Percentiles rank a stretch among this genome's conserved stretches.
These are phyloP conservation scores for Pangasius djambal DNA, from an alignment of 2,797 vertebrate genomes.

Conservation along the genomic window DNA sequence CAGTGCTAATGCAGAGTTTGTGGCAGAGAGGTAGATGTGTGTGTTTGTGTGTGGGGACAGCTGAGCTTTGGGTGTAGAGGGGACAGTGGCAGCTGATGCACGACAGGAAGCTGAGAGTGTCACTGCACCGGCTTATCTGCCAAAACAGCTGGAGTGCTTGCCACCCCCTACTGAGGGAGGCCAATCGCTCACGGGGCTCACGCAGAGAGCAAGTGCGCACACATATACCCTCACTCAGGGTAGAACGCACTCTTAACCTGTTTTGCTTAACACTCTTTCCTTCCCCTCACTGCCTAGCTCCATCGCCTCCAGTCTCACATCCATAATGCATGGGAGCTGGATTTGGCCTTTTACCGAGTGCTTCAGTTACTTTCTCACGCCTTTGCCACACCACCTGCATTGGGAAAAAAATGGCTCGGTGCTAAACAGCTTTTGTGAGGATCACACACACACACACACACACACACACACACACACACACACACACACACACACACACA, in stretches of 20 bases:
- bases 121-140: slow-evolving; percentile 71
- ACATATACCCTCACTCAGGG: slow-evolving; percentile 22
- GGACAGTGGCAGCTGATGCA: slow-evolving; percentile 56
- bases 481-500: background rate
- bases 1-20: background rate
- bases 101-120: slow-evolving; percentile 63
- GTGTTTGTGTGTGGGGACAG: slow-evolving; percentile 1
- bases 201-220: slow-evolving; percentile 18
- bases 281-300: slow-evolving; percentile 28
- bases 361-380: slow-evolving; percentile 22
- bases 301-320: slow-evolving; percentile 39
- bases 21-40: background rate
- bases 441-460: background rate
- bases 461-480: background rate
- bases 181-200: slow-evolving; percentile 23
- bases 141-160: slow-evolving; percentile 70
- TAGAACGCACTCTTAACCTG: slow-evolving; percentile 44
- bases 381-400: slow-evolving; percentile 27
- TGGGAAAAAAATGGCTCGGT: slow-evolving; percentile 29
- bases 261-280: slow-evolving; percentile 42
- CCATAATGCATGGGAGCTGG: slow-evolving; percentile 37
- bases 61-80: background rate
- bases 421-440: slow-evolving; percentile 29
- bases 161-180: slow-evolving; percentile 57
- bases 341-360: slow-evolving; percentile 24